A percentile compares a stretch with the other conserved stretches of the same genome.
Conservation (phyloP, 2,888 invertebrate genomes). For the Eristalis tenax region DNA sequence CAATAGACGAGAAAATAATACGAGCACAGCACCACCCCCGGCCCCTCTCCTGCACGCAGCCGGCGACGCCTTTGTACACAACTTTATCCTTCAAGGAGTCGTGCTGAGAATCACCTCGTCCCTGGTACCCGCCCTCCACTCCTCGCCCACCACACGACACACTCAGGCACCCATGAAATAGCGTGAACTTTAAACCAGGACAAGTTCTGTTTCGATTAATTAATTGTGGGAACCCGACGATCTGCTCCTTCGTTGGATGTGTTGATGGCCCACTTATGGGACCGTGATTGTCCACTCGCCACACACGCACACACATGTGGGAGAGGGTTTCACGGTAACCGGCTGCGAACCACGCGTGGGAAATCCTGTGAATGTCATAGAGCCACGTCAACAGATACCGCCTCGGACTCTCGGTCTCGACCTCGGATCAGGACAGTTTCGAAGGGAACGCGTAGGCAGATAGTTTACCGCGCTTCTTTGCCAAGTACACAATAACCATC, state of each 20-base stretch:
- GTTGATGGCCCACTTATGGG: constrained; percentile 45
- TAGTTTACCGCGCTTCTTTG: constrained; percentile 53
- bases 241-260: constrained; percentile 29
- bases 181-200: constrained; percentile 62
- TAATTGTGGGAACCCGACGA: constrained; percentile 65
- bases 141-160: not conserved
- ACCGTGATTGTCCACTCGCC: constrained; percentile 14
- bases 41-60: not conserved
- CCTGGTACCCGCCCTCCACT: not conserved
- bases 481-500: constrained; percentile 14
- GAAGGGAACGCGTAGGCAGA: constrained; percentile 40
- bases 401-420: not conserved
- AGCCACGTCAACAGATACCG: constrained; percentile 60
- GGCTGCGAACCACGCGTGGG: constrained; percentile 46
- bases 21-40: not conserved
- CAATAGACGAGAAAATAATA: constrained; percentile 44
- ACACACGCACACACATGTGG: not conserved
- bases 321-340: too few relatives aligned
- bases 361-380: constrained; percentile 61
- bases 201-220: constrained; percentile 48
- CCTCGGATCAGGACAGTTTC: not conserved
- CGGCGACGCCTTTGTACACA: not conserved
- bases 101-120: not conserved
- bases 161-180: not conserved
- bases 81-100: constrained; percentile 10